These are phyloP conservation scores for Sceliomorpha sp. DNA, from an alignment of 2,888 invertebrate species.

Conservation along the genomic window DNA sequence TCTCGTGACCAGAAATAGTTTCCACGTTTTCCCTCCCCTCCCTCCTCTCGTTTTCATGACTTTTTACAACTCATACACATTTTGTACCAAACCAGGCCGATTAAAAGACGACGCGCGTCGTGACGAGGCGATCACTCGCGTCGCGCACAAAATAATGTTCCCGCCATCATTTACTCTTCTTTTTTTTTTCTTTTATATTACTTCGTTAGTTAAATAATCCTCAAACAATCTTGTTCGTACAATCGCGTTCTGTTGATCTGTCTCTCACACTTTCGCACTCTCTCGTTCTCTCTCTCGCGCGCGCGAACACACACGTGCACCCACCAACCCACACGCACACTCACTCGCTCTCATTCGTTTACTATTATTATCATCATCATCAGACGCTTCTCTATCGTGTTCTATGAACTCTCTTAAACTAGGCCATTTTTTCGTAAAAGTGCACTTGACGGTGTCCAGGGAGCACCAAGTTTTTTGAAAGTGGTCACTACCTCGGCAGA, in stretches of 20 bases:
- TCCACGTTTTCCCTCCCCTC: conserved; percentile 61
- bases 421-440: conserved; percentile 78
- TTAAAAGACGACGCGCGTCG: conserved; percentile 72
- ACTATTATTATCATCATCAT: conserved; percentile 62
- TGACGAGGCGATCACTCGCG: conserved; percentile 59
- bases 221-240: conserved; percentile 73
- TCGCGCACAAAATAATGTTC: conserved; percentile 74
- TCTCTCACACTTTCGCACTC: conserved; percentile 57
- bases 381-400: conserved; percentile 66
- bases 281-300: conserved; percentile 31
- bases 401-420: conserved; percentile 70
- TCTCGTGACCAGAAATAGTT: conserved; percentile 79
- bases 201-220: conserved; percentile 77
- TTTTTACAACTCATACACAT: conserved; percentile 78
- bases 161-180: conserved; percentile 74
- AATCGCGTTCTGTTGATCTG: no score
- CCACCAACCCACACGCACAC: no score
- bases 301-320: no score
- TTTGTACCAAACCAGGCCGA: conserved; percentile 80
- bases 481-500: conserved; percentile 76
- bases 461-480: conserved; percentile 75
- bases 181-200: conserved; percentile 78
- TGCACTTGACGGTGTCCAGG: conserved; percentile 79
- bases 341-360: conserved; percentile 2
- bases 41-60: conserved; percentile 63